Conservation (phyloP, 2,797 vertebrate species). For the Sebastes umbrosus region DNA sequence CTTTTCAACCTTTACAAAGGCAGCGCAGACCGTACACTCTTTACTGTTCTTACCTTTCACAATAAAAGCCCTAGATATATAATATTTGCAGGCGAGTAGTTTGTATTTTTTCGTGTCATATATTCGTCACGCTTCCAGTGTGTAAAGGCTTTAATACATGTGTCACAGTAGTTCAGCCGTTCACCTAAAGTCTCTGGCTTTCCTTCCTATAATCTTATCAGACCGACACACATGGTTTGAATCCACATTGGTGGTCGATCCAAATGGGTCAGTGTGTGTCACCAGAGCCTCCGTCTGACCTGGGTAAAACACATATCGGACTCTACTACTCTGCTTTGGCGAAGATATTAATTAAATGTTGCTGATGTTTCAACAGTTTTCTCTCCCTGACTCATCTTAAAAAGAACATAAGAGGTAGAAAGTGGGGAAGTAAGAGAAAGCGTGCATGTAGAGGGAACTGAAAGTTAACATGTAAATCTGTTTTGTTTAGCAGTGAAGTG, state of each 20-base stretch:
- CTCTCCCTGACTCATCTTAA: background rate
- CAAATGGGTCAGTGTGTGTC: background rate
- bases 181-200: background rate
- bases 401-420: background rate
- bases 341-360: background rate
- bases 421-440: background rate
- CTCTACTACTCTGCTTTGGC: background rate
- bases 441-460: background rate
- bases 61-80: too few species aligned
- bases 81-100: too few species aligned
- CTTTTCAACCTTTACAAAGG: too few species aligned
- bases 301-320: background rate
- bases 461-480: conserved; percentile 13
- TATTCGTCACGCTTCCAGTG: too few species aligned
- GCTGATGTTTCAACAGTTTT: background rate
- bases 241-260: background rate
- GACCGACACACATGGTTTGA: background rate
- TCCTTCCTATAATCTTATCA: background rate
- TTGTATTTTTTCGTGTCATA: too few species aligned
- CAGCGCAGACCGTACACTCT: too few species aligned
- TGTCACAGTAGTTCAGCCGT: background rate
- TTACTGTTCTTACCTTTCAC: too few species aligned
- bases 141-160: background rate
- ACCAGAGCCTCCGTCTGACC: background rate
- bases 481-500: background rate